These are phyloP conservation scores for Amblyjoppa fuscipennis DNA, from an alignment of 2,888 invertebrate species.

Conservation along the genomic window DNA sequence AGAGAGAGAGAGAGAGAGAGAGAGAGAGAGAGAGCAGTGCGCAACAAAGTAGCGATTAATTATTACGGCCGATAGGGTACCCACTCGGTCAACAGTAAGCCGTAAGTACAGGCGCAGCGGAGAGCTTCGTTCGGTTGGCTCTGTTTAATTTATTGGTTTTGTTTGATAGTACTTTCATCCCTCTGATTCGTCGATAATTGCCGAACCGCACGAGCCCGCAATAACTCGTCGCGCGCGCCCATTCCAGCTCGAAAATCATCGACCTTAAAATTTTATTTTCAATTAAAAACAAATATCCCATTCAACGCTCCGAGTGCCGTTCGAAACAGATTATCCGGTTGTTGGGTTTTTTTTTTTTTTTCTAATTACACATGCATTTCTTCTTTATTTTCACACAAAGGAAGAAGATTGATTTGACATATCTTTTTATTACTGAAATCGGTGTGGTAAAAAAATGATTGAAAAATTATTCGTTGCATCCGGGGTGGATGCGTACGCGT, in stretches of 20 bases:
- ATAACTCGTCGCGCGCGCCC: neutral
- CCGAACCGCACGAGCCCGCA: neutral
- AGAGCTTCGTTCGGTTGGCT: slow-evolving; percentile 33
- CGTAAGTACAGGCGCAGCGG: slow-evolving; percentile 48
- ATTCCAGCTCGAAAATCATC: neutral
- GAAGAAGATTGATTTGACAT: neutral
- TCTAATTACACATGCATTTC: too few species aligned
- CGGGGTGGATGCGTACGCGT: neutral
- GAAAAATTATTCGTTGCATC: too few species aligned
- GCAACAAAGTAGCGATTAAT: slow-evolving; percentile 57
- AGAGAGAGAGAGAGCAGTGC: neutral
- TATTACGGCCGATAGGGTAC: slow-evolving; percentile 34
- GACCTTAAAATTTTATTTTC: neutral
- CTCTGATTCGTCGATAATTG: slow-evolving; percentile 12
- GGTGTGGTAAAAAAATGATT: neutral
- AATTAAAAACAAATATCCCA: neutral
- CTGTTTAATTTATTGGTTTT: slow-evolving; percentile 60
- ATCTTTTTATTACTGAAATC: neutral
- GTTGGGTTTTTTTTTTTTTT: too few species aligned
- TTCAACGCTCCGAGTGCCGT: too few species aligned
- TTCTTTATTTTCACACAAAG: neutral
- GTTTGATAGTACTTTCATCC: neutral
- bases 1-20: neutral
- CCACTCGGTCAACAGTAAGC: slow-evolving; percentile 48
- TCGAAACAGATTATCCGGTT: too few species aligned